These are phyloP conservation scores for Gallinago undulata DNA, from an alignment of 2,113 vertebrate genomes.

Conservation along the genomic window DNA sequence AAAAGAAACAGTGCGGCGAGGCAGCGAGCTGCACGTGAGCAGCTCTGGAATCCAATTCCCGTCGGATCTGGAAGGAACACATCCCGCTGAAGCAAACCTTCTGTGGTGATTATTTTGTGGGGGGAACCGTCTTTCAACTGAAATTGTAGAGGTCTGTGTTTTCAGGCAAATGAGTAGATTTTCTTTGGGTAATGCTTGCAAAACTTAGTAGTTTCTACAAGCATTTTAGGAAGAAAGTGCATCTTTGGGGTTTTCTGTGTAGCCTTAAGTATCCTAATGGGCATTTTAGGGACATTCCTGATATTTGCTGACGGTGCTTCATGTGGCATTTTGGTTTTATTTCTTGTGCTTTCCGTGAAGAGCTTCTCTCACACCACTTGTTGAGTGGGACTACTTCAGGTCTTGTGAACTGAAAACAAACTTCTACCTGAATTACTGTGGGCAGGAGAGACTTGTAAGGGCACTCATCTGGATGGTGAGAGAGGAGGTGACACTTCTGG, in stretches of 20 bases:
- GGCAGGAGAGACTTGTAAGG: background rate
- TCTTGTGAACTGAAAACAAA: background rate
- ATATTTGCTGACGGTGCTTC: too few species aligned
- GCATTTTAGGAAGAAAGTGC: background rate
- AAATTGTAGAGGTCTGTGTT: background rate
- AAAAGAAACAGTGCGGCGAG: background rate
- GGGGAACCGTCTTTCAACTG: background rate
- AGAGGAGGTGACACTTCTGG: background rate
- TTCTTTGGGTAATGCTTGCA: background rate
- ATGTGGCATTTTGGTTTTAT: background rate
- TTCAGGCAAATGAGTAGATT: background rate
- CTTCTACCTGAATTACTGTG: background rate
- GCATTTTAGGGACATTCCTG: background rate
- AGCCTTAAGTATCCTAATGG: background rate
- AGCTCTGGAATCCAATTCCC: background rate
- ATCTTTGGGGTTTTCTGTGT: background rate
- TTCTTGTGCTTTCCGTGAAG: background rate
- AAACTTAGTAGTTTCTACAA: background rate
- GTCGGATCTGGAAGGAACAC: accelerated
- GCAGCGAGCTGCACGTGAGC: background rate
- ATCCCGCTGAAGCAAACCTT: background rate
- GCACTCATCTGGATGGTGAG: background rate
- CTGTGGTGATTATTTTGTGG: accelerated
- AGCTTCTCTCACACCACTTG: background rate
- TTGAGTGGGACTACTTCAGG: background rate